These are phyloP conservation scores for Theodoxus fluviatilis DNA, from an alignment of 2,888 invertebrate genomes.

Conservation along the genomic window DNA sequence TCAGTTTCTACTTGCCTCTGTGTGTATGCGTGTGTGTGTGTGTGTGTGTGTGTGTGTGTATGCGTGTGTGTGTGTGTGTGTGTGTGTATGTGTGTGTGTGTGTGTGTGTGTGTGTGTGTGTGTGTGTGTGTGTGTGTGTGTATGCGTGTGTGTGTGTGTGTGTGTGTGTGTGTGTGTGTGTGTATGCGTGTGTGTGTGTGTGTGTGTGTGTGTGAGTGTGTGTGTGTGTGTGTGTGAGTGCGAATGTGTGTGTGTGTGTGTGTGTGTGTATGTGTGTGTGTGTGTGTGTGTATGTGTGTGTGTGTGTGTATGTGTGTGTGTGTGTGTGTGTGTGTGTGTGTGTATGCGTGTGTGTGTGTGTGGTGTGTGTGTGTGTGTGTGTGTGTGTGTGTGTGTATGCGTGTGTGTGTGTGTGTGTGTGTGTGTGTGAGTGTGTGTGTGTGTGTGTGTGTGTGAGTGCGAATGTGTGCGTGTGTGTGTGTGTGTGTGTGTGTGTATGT, in stretches of 20 bases:
- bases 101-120: conserved; percentile 8
- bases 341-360: neutral
- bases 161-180: conserved; percentile 11
- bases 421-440: neutral
- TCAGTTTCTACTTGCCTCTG: too few species aligned
- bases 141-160: conserved; percentile 13
- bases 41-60: neutral
- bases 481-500: too few species aligned
- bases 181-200: conserved; percentile 17
- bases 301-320: conserved; percentile 11
- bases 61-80: neutral
- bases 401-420: neutral
- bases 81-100: conserved; percentile 4
- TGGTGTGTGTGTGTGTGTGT: neutral
- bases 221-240: neutral
- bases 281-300: conserved; percentile 13
- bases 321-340: conserved; percentile 9
- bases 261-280: neutral
- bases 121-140: conserved; percentile 11
- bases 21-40: neutral
- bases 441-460: neutral
- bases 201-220: conserved; percentile 2
- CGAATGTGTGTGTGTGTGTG: neutral
- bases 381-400: neutral
- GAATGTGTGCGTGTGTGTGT: too few species aligned